These are phyloP conservation scores for Chaetura pelagica DNA, from an alignment of 2,113 vertebrate species.

Conservation along the genomic window DNA sequence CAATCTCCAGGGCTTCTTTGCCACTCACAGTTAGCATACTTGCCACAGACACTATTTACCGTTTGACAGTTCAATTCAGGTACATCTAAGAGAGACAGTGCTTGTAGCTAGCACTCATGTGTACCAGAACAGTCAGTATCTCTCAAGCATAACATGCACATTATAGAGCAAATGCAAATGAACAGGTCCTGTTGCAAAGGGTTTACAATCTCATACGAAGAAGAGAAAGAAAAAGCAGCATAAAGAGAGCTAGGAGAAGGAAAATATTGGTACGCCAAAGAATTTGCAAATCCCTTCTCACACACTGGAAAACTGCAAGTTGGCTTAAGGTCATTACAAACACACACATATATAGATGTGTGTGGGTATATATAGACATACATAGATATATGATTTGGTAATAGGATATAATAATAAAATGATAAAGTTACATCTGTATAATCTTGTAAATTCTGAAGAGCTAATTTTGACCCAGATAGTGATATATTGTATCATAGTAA, in stretches of 20 bases:
- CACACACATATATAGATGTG: no score
- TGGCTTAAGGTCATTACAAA: neutral
- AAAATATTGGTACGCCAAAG: neutral
- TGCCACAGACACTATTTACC: slow-evolving; percentile 53
- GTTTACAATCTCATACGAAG: neutral
- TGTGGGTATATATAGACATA: no score
- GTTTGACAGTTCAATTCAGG: slow-evolving; percentile 69
- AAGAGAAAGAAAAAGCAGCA: neutral
- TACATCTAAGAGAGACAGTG: slow-evolving; percentile 5
- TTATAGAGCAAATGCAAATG: slow-evolving; percentile 59
- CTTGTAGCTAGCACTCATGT: slow-evolving; percentile 24
- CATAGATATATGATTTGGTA: rapidly evolving
- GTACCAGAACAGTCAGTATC: slow-evolving; percentile 39
- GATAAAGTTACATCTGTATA: neutral
- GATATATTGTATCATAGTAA: neutral
- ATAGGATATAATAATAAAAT: neutral
- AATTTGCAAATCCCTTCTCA: neutral
- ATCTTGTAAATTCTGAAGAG: neutral
- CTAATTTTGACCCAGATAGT: neutral
- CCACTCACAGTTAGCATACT: slow-evolving; percentile 39
- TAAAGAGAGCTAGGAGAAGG: neutral
- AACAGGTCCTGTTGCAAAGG: slow-evolving; percentile 9
- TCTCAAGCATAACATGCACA: slow-evolving; percentile 49
- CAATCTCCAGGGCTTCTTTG: slow-evolving; percentile 53
- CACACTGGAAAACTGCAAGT: neutral